Base-by-base conservation (phyloP, 2,888 invertebrate genomes). In the Trissolcus japonicus region DNA sequence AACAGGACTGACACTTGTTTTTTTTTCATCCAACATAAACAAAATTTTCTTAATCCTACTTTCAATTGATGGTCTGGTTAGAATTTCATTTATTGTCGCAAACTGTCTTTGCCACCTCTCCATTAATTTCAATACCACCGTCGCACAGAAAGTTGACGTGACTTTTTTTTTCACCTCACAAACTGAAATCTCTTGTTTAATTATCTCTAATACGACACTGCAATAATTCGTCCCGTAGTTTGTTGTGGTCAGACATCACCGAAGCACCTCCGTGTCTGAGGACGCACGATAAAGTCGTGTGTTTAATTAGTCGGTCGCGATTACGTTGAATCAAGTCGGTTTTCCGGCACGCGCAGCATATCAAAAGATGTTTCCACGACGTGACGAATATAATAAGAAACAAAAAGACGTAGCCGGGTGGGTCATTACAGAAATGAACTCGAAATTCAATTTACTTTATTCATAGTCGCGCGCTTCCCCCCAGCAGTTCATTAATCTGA, bases 331-430 rank as follows among this genome's bases (percentile, higher is more conserved):
- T 48, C 4, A 50, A 62, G 41, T 25, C 16, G 35, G 54, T 51
- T 72, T 72, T 35, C 48, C 50, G 62, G 53, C 53, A 60, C 54
- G 54, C 62, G 53, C 25, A 25, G 56, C 74, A 57, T 68, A 75
- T 68, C 68, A 59, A 75, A 68, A 75, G 35, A 35, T 35, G 35
- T 35, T 75, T 74, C 56, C 25, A 50, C 74, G 43, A 57, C 59
- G 67, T 59, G 74, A 67, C 54, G 57, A 68, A 46, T 16, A n/a
- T 68, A 75, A 75, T 69, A 63, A 75, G 68, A 63, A 65, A 68
- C 60, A 75, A 68, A 56, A 53, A 63, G 54, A 54, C 40, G 53
- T 21, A 16, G 11, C 35, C 54, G 35, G 13, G 35, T 25, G 53
- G 65, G 74, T 60, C 61, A 66, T 61, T 61, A 25, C 25, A 51